Evolutionary conservation across 53 echinoderm and acorn worm species (phyloP).

Genomic region (Echinometra lucunter): DNA sequence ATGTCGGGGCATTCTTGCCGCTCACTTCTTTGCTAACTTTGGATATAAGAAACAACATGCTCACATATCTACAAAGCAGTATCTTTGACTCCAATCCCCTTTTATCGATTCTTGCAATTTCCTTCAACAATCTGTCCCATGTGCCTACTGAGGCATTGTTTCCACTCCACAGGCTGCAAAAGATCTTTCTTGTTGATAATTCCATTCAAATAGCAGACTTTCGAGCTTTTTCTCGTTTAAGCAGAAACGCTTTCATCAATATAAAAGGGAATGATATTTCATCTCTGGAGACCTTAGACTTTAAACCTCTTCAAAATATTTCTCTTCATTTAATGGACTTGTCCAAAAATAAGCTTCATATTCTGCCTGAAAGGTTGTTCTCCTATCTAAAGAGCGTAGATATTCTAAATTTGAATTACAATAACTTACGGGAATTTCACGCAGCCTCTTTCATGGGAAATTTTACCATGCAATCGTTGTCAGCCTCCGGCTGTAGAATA

Average conservation of each 20-base stretch:
- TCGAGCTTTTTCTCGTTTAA: not conserved
- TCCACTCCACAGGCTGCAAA: not conserved
- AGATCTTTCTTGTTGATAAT: not conserved
- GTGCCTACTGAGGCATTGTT: not conserved
- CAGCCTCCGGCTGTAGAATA: not conserved
- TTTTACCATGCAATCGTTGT: not conserved
- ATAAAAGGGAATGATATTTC: not conserved
- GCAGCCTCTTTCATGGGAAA: not conserved
- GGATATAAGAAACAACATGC: not conserved
- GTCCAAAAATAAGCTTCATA: not conserved
- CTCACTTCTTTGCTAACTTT: not conserved
- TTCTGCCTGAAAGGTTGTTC: not conserved
- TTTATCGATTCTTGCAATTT: not conserved
- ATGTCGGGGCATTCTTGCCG: conserved; percentile 5
- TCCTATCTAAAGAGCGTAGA: not conserved
- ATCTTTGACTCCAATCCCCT: not conserved
- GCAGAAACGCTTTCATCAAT: not conserved
- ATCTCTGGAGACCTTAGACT: not conserved
- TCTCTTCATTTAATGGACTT: not conserved
- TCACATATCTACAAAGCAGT: not conserved
- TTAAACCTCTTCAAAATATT: conserved; percentile 9
- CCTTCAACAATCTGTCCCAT: not conserved
- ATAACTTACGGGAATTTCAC: not conserved
- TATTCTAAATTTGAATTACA: not conserved
- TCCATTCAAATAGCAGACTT: not conserved